These are phyloP conservation scores for Sinella curviseta DNA, from an alignment of 1,140 invertebrate genomes.

Conservation along the genomic window DNA sequence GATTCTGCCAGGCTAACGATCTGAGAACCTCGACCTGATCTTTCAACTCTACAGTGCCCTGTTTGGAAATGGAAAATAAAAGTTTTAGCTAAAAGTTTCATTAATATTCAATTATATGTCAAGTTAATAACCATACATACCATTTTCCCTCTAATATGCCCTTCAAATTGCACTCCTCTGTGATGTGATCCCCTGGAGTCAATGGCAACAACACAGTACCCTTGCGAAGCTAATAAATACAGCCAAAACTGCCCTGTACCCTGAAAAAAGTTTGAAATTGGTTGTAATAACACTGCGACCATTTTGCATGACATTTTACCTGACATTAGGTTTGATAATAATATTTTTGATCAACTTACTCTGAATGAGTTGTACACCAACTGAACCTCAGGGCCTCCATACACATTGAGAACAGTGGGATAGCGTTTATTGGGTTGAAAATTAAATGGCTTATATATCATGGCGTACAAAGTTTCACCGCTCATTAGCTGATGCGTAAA, in stretches of 20 bases:
- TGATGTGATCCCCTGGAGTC: conserved; percentile 94
- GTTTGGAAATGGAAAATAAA: conserved; percentile 25
- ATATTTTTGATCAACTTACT: conserved; percentile 57
- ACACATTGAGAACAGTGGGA: conserved; percentile 93
- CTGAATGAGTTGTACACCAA: conserved; percentile 95
- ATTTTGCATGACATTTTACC: not conserved
- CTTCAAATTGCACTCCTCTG: conserved; percentile 87
- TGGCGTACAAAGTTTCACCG: conserved; percentile 79
- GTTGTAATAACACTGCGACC: conserved; percentile 16
- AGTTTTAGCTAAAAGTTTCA: conserved; percentile 18
- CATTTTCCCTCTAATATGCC: conserved; percentile 82
- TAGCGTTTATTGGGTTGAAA: conserved; percentile 75
- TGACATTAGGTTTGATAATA: not conserved
- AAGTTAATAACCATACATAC: too few relatives aligned
- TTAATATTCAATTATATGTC: too few relatives aligned
- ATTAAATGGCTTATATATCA: conserved; percentile 86
- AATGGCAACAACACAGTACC: conserved; percentile 92
- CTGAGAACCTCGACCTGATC: conserved; percentile 95
- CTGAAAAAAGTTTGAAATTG: conserved; percentile 56
- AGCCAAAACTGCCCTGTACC: conserved; percentile 86
- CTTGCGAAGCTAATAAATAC: conserved; percentile 92
- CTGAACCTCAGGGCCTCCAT: conserved; percentile 97
- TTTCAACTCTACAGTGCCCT: conserved; percentile 89
- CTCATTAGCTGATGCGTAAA: conserved; percentile 67
- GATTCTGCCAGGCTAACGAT: conserved; percentile 77